phyloP scores from a whole-genome alignment of 2,797 vertebrate species.

The Channallabes apus region DNA sequence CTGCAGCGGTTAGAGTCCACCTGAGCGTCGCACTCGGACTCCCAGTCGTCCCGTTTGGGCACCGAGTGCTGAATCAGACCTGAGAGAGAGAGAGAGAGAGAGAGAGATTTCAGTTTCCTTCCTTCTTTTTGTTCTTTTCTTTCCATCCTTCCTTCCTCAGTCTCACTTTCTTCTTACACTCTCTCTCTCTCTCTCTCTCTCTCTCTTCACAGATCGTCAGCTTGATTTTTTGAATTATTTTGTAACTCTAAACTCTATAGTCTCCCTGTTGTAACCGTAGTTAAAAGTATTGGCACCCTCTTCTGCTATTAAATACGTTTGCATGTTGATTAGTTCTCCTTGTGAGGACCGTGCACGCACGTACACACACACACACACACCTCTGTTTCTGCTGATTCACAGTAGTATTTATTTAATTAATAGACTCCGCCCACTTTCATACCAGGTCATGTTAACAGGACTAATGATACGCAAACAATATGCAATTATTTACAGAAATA shows the following conservation, averaged over 20 bases:
- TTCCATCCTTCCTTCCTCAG: not conserved
- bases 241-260: not conserved
- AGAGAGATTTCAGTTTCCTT: not conserved
- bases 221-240: not conserved
- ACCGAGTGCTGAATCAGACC: slow-evolving; percentile 68
- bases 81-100: slow-evolving; percentile 31
- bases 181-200: no score
- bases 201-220: not conserved
- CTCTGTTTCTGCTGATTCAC: not conserved
- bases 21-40: slow-evolving; percentile 44
- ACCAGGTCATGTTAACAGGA: not conserved
- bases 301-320: not conserved
- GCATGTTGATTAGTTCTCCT: not conserved
- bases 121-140: not conserved
- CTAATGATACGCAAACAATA: not conserved
- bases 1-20: slow-evolving; percentile 43
- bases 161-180: not conserved
- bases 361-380: not conserved
- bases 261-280: not conserved
- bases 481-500: not conserved
- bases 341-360: no score
- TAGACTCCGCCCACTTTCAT: not conserved
- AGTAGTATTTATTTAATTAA: not conserved
- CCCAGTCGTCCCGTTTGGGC: slow-evolving; percentile 50
- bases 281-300: not conserved